phyloP scores from a whole-genome alignment of 2,888 invertebrate genomes.

The Chalcis sispes region DNA sequence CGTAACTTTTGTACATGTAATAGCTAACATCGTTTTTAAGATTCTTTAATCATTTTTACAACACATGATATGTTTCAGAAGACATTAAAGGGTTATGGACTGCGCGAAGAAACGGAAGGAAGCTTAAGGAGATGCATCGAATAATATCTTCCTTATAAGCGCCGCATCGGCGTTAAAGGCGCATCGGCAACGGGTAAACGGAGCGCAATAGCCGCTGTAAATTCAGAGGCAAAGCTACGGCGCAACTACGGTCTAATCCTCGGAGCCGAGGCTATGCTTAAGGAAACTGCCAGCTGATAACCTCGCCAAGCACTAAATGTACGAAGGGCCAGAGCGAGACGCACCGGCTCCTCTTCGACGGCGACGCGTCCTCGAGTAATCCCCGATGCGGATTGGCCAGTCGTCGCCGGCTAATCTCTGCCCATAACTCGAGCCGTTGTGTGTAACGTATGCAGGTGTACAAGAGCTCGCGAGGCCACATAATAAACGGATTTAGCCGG shows the following conservation, averaged over 20 bases:
- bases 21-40: too few relatives aligned
- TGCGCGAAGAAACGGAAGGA: not conserved
- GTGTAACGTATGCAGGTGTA: slow-evolving; percentile 18
- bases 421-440: slow-evolving; percentile 39
- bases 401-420: slow-evolving; percentile 33
- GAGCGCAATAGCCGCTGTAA: slow-evolving; percentile 32
- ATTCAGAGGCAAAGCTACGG: slow-evolving; percentile 27
- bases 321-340: not conserved
- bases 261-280: not conserved
- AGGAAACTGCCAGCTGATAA: slow-evolving; percentile 42
- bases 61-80: too few relatives aligned
- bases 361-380: slow-evolving; percentile 22
- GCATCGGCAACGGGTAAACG: not conserved
- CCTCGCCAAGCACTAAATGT: not conserved
- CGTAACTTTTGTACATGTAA: too few relatives aligned
- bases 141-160: too few relatives aligned
- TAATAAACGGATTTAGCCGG: slow-evolving; percentile 32
- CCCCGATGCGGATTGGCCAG: not conserved
- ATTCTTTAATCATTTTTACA: too few relatives aligned
- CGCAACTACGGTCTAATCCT: too few relatives aligned
- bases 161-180: too few relatives aligned
- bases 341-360: not conserved
- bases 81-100: slow-evolving; percentile 1
- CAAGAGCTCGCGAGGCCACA: not conserved
- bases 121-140: not conserved